Percentiles rank a stretch among this genome's conserved stretches.
phyloP scores from a whole-genome alignment of 1,140 invertebrate species.

The Paracyclopina nana region DNA sequence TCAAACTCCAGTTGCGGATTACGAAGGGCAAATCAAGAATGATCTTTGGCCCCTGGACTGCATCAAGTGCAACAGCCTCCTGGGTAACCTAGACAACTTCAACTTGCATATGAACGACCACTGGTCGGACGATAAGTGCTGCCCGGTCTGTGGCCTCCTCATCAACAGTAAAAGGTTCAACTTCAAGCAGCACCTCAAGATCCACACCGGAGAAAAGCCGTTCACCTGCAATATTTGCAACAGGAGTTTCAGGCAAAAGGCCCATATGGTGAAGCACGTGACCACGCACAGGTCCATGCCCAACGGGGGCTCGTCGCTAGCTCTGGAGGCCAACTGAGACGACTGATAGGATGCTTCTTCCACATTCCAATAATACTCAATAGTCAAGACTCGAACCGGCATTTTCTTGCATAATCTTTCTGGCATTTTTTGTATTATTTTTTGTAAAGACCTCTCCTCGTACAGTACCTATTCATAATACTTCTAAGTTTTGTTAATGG shows the following conservation, averaged over 20 bases:
- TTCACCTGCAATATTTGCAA: slow-evolving; percentile 15
- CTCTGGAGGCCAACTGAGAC: too few species aligned
- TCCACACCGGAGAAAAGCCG: slow-evolving; percentile 16
- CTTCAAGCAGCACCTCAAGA: slow-evolving; percentile 16
- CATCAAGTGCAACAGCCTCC: slow-evolving; percentile 8
- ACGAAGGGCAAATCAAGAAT: slow-evolving; percentile 12
- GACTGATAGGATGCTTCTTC: too few species aligned
- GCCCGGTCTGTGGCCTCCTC: slow-evolving; percentile 13
- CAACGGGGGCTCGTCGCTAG: too few species aligned
- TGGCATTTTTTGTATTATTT: too few species aligned
- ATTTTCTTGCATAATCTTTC: too few species aligned
- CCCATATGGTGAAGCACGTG: slow-evolving; percentile 15
- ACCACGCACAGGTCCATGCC: slow-evolving; percentile 9
- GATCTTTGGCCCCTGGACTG: slow-evolving; percentile 15
- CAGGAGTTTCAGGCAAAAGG: slow-evolving; percentile 13
- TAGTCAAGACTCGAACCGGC: too few species aligned
- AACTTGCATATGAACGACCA: slow-evolving; percentile 17
- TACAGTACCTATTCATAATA: too few species aligned
- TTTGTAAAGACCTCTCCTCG: too few species aligned
- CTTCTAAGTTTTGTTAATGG: too few species aligned
- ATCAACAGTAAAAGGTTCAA: slow-evolving; percentile 16
- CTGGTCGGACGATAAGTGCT: slow-evolving; percentile 15
- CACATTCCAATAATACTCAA: too few species aligned
- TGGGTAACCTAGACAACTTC: slow-evolving; percentile 9
- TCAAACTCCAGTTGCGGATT: slow-evolving; percentile 5